Evolutionary conservation across 1,140 invertebrate genomes (phyloP).

Genomic region (Oscheius sp.): DNA sequence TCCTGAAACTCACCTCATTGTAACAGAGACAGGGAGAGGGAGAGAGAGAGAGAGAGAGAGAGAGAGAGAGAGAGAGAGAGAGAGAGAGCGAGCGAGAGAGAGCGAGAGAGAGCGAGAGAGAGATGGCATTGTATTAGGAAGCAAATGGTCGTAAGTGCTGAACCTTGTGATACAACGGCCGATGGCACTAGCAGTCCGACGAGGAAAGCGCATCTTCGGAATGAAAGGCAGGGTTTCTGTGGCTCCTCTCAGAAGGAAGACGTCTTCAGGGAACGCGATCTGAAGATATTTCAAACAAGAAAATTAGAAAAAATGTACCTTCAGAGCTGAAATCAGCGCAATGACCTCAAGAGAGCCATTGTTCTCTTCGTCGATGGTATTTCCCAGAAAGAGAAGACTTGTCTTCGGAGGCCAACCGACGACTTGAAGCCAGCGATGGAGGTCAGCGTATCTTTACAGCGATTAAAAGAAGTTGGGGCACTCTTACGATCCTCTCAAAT

Average conservation of each 20-base stretch:
- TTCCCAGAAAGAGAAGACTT: constrained; percentile 23
- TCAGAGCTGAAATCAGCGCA: constrained; percentile 24
- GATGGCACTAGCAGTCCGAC: background rate
- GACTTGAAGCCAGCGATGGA: constrained; percentile 17
- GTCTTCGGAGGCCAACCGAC: constrained; percentile 29
- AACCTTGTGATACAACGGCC: constrained; percentile 13
- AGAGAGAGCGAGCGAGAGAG: too few relatives aligned
- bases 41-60: too few relatives aligned
- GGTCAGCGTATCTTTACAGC: constrained; percentile 27
- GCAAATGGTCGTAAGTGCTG: too few relatives aligned
- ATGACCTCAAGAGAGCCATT: constrained; percentile 25
- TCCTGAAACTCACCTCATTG: background rate
- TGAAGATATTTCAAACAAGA: background rate
- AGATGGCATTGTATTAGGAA: too few relatives aligned
- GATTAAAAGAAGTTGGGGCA: background rate
- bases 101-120: too few relatives aligned
- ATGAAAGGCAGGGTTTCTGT: constrained; percentile 17
- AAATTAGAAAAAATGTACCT: constrained; percentile 19
- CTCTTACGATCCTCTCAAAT: background rate
- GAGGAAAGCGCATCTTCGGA: background rate
- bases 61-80: too few relatives aligned
- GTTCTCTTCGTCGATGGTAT: constrained; percentile 15
- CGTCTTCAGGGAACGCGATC: constrained; percentile 27
- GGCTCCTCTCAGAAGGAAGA: constrained; percentile 23
- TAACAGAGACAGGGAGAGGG: background rate